Base-by-base conservation (phyloP, 1,140 invertebrate species). In the Drosophila willistoni region DNA sequence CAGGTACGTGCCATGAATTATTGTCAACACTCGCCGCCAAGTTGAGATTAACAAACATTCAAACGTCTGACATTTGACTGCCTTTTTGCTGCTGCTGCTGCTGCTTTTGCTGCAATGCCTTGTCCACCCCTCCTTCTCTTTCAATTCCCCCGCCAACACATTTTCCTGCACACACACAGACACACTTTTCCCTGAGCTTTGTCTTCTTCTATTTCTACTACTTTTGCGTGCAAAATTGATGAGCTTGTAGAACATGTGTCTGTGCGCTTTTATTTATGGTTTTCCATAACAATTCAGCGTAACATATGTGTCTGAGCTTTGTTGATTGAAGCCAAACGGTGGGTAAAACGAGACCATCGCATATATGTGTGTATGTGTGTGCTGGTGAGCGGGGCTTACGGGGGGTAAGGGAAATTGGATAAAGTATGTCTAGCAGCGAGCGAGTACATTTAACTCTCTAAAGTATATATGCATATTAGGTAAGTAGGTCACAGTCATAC, bases 171-270 rank as follows among this genome's bases (percentile, higher is more conserved):
- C 34, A 36, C 34, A 12, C 34, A 36, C 34, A 36, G 9, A 36
- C 34, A 36, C 14, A 12, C 42, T 54, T 44, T 41, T 7, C 44
- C 55, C 17, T 22, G 17, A 51, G 44, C 17, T 22, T 51, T 65
- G 34, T 70, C 57, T 29, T 34, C 14, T 68, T 25, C 41, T 59
- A 25, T 25, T 64, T 59, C 47, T 66, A 10, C 29, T 68, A 41
- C 59, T 64, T 59, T 62, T 82, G 54, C 70, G 44, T 57, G 69
- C 51, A 34, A 83, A 87, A 87, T 87, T 87, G 83, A 87, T 89
- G 83, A 87, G 83, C 83, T 60, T 83, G 83, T 87, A 87, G 44
- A 87, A 87, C 83, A 89, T 87, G 80, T 87, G 83, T 89, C 79
- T 83, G 84, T 83, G 79, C 64, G 84, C 79, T 65, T 79, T 86